Evolutionary conservation across 2,888 invertebrate genomes (phyloP).

Genomic region (Lucinisca nassula): DNA sequence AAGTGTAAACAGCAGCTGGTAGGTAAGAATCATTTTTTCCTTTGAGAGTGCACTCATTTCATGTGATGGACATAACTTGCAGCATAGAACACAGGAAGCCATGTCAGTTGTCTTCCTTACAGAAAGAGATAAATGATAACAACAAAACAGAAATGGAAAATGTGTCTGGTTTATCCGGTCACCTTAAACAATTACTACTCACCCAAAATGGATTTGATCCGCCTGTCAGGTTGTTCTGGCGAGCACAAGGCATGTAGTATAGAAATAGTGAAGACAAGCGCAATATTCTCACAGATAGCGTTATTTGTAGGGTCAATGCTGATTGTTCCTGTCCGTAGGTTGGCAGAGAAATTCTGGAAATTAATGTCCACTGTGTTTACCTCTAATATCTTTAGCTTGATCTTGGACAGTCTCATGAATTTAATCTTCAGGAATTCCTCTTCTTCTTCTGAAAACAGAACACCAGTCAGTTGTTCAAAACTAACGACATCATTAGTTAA

Average conservation of each 20-base stretch:
- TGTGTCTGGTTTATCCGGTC: too few species aligned
- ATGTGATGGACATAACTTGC: too few species aligned
- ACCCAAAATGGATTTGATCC: neutral
- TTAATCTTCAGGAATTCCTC: conserved; percentile 41
- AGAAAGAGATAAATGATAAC: too few species aligned
- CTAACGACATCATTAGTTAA: too few species aligned
- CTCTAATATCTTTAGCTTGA: conserved; percentile 41
- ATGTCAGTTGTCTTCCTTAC: too few species aligned
- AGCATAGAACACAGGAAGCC: too few species aligned
- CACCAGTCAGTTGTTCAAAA: too few species aligned
- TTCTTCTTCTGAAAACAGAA: neutral
- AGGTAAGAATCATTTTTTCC: too few species aligned
- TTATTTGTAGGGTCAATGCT: conserved; percentile 54
- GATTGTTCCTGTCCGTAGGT: conserved; percentile 44
- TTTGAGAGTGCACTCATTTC: too few species aligned
- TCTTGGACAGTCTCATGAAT: conserved; percentile 44
- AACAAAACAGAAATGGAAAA: too few species aligned
- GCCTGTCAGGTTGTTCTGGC: conserved; percentile 23
- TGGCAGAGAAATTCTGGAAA: conserved; percentile 64
- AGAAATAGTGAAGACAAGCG: conserved; percentile 47
- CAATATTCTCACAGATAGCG: conserved; percentile 58
- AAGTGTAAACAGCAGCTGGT: too few species aligned
- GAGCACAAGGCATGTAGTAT: conserved; percentile 60
- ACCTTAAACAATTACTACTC: neutral
- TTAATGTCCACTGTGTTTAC: conserved; percentile 39